Conservation (phyloP, 2,797 vertebrate genomes). For the Steatocranus sp. region DNA sequence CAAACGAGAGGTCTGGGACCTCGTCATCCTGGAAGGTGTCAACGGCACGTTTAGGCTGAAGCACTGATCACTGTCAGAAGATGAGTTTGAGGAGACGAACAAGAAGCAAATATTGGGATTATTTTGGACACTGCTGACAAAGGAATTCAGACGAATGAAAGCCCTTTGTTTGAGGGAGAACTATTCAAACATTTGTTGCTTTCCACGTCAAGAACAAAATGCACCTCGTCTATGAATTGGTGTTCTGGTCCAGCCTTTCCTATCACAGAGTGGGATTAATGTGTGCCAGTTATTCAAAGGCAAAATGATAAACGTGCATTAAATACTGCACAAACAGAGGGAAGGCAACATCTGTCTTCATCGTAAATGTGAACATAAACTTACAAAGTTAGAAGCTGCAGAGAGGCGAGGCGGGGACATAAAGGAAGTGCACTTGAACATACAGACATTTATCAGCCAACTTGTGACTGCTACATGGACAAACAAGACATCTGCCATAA, state of each 20-base stretch:
- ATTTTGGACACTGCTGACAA: not conserved
- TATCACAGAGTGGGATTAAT: not conserved
- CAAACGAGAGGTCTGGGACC: not conserved
- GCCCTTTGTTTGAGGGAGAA: not conserved
- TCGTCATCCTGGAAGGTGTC: not conserved
- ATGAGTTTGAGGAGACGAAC: not conserved
- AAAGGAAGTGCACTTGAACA: not conserved
- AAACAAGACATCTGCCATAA: slow-evolving; percentile 28
- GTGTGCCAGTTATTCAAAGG: not conserved
- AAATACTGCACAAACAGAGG: not conserved
- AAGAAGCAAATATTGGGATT: not conserved
- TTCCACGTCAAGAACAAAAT: not conserved
- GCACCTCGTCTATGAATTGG: not conserved
- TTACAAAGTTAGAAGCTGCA: not conserved
- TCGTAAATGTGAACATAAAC: not conserved
- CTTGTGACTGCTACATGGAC: not conserved
- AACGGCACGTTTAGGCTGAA: not conserved
- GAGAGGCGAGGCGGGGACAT: not conserved
- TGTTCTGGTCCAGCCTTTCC: not conserved
- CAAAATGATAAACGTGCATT: not conserved
- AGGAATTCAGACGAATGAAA: not conserved
- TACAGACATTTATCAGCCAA: slow-evolving; percentile 1
- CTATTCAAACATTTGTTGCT: not conserved
- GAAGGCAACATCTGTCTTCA: not conserved
- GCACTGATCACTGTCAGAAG: not conserved